Percentiles rank a stretch among this genome's conserved stretches.
These are phyloP conservation scores for Ephestia elutella DNA, from an alignment of 1,140 invertebrate species.

Conservation along the genomic window DNA sequence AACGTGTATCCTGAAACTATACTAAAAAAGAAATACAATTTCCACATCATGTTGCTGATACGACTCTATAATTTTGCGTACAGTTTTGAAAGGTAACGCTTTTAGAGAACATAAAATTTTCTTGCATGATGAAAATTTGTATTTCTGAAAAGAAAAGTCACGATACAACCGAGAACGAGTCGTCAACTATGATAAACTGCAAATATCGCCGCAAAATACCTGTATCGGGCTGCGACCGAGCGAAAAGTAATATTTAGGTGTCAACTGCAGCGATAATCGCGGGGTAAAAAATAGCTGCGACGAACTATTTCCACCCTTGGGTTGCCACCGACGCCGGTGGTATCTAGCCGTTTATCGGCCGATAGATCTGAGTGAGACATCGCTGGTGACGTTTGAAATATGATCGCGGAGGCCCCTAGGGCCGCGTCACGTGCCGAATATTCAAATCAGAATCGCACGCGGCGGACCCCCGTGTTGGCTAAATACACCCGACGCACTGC, in stretches of 20 bases:
- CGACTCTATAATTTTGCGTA: too few relatives aligned
- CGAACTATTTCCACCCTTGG: constrained; percentile 65
- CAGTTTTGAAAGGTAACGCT: too few relatives aligned
- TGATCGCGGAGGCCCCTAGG: constrained; percentile 67
- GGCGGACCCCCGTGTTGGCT: constrained; percentile 71
- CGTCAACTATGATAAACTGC: constrained; percentile 22
- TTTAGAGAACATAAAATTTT: too few relatives aligned
- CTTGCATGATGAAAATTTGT: too few relatives aligned
- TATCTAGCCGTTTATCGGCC: constrained; percentile 67
- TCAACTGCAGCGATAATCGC: constrained; percentile 71
- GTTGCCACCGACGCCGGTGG: constrained; percentile 25
- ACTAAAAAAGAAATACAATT: too few relatives aligned
- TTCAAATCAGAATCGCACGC: constrained; percentile 71
- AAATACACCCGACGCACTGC: constrained; percentile 65
- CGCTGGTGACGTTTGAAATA: constrained; percentile 73
- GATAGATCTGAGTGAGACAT: constrained; percentile 74
- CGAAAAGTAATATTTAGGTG: constrained; percentile 71
- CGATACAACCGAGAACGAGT: neutral
- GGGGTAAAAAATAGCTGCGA: constrained; percentile 66
- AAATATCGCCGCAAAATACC: neutral
- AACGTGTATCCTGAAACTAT: too few relatives aligned
- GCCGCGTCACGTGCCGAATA: constrained; percentile 68
- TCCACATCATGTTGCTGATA: too few relatives aligned
- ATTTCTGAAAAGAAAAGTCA: neutral
- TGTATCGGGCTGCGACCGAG: too few relatives aligned